Evolutionary conservation across 2,113 vertebrate species (phyloP).

Genomic region (Mormyrus iriodes): DNA sequence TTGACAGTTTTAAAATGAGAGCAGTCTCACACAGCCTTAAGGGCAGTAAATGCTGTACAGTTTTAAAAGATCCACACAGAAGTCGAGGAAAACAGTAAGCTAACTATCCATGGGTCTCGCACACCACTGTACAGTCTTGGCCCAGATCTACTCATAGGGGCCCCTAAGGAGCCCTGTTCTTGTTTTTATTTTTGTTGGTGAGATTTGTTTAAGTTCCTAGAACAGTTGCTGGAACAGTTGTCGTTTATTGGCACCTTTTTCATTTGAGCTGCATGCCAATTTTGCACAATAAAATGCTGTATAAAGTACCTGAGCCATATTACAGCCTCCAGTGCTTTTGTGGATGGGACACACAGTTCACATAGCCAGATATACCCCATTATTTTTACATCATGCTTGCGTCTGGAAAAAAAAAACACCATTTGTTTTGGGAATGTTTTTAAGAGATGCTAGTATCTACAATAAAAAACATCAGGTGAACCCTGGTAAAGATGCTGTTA

Average conservation of each 20-base stretch:
- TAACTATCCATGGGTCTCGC: not conserved
- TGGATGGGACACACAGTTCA: not conserved
- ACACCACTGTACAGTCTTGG: not conserved
- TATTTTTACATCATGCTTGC: not conserved
- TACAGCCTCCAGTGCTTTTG: not conserved
- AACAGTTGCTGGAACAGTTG: not conserved
- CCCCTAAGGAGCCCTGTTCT: not conserved
- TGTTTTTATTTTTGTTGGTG: slow-evolving; percentile 1
- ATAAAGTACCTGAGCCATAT: slow-evolving; percentile 1
- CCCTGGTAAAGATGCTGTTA: not conserved
- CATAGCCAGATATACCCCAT: not conserved
- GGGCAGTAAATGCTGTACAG: not conserved
- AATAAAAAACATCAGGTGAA: not conserved
- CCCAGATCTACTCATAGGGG: not conserved
- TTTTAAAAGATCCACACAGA: not conserved
- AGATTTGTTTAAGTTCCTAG: slow-evolving; percentile 2
- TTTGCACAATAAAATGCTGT: not conserved
- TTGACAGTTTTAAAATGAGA: not conserved
- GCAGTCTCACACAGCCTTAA: not conserved
- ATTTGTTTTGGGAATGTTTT: not conserved
- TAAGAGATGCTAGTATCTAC: not conserved
- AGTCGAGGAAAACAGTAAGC: not conserved
- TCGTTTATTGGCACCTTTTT: not conserved
- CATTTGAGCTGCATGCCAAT: not conserved
- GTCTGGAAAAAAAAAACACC: not conserved